Evolutionary conservation across 2,888 invertebrate genomes (phyloP).

Genomic region (Drosophila niveifrons): DNA sequence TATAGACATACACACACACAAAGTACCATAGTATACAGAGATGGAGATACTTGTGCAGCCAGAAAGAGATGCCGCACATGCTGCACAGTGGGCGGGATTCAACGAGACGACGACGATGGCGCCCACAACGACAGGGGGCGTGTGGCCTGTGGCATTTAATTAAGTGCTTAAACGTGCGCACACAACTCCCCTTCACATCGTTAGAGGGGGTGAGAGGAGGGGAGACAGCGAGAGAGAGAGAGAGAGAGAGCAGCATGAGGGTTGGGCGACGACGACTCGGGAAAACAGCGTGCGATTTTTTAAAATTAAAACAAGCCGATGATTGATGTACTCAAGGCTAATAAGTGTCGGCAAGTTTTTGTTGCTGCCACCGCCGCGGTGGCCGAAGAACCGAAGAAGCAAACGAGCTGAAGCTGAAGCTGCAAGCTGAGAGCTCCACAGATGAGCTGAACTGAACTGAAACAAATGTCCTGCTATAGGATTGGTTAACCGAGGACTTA

Average conservation of each 20-base stretch:
- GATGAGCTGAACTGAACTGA: constrained; percentile 1
- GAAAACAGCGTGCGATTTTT: constrained; percentile 76
- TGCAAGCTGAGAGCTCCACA: constrained; percentile 4
- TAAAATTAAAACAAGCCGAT: constrained; percentile 78
- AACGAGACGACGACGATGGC: constrained; percentile 19
- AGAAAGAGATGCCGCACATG: constrained; percentile 67
- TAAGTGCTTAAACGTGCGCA: constrained; percentile 69
- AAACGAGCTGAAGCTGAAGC: background rate
- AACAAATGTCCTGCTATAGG: constrained; percentile 8
- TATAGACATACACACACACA: constrained; percentile 2
- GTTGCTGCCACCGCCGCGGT: constrained; percentile 21
- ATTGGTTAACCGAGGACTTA: constrained; percentile 35
- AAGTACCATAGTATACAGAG: constrained; percentile 3
- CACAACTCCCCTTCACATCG: constrained; percentile 14
- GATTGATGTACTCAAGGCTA: constrained; percentile 79
- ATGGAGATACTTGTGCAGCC: constrained; percentile 15
- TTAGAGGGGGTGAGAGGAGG: background rate
- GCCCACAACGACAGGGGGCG: constrained; percentile 47
- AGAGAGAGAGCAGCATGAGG: background rate
- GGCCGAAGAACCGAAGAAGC: constrained; percentile 1
- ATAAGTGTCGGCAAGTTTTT: constrained; percentile 70
- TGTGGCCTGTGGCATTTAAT: constrained; percentile 69
- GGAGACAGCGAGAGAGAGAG: no score
- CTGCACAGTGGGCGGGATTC: constrained; percentile 75
- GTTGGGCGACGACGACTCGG: constrained; percentile 11